Evolutionary conservation across 2,113 vertebrate genomes (phyloP).

Genomic region (Macrotis lagotis): DNA sequence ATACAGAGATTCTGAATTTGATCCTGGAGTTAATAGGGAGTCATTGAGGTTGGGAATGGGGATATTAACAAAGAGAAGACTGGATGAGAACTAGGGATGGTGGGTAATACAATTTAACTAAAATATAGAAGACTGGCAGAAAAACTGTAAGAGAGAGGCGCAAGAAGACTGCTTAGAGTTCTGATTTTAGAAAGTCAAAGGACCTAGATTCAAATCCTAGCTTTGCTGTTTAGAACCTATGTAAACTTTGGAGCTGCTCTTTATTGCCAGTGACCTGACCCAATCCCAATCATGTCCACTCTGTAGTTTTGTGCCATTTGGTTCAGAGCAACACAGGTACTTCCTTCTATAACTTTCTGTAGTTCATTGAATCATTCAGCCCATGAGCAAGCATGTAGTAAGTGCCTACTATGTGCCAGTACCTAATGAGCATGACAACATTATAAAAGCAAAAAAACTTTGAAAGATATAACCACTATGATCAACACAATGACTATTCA

Average conservation of each 20-base stretch:
- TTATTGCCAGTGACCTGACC: background rate
- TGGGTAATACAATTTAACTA: too few species aligned
- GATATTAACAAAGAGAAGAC: too few species aligned
- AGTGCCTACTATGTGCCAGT: background rate
- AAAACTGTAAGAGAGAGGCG: background rate
- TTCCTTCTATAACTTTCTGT: background rate
- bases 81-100: too few species aligned
- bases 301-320: background rate
- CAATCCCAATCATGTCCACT: background rate
- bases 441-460: background rate
- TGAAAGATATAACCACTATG: background rate
- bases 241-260: background rate
- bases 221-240: background rate
- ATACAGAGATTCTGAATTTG: too few species aligned
- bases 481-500: background rate
- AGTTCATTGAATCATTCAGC: background rate
- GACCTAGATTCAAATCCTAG: background rate
- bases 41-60: too few species aligned
- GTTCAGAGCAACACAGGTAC: background rate
- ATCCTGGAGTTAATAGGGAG: too few species aligned
- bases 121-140: too few species aligned
- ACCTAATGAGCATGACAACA: background rate
- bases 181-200: background rate
- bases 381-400: background rate
- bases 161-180: background rate